A percentile compares a stretch with the other conserved stretches of the same genome.
Evolutionary conservation across 2,888 invertebrate species (phyloP).

Genomic region (Malthinus seriepunctatus): DNA sequence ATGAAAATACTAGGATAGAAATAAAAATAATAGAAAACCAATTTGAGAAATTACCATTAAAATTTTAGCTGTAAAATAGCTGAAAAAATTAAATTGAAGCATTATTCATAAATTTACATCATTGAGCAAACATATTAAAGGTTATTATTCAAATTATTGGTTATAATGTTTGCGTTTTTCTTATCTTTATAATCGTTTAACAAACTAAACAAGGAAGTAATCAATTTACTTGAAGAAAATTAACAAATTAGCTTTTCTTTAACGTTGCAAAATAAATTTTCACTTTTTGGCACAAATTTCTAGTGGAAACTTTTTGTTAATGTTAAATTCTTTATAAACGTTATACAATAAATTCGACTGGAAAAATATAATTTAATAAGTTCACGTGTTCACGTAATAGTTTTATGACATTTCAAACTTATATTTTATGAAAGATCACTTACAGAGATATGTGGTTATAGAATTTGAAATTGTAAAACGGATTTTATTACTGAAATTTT

Average conservation of each 20-base stretch:
- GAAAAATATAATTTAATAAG: constrained; percentile 4
- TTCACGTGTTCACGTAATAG: not conserved
- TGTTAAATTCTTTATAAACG: not conserved
- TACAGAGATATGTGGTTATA: too few species aligned
- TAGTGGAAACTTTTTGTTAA: not conserved
- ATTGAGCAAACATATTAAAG: too few species aligned
- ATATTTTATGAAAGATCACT: not conserved
- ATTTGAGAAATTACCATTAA: too few species aligned
- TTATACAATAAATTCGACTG: not conserved
- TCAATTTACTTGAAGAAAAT: not conserved
- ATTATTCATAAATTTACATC: too few species aligned
- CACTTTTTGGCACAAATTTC: not conserved
- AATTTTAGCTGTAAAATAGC: too few species aligned
- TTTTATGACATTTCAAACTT: constrained; percentile 5
- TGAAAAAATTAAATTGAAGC: too few species aligned
- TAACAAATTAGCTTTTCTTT: not conserved
- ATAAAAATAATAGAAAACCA: too few species aligned
- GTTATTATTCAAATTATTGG: too few species aligned
- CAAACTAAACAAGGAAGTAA: constrained; percentile 3
- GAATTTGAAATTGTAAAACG: too few species aligned
- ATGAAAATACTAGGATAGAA: too few species aligned
- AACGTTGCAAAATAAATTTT: not conserved
- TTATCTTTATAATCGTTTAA: not conserved
- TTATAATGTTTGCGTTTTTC: not conserved
- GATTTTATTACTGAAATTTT: too few species aligned